phyloP scores from a whole-genome alignment of 2,113 vertebrate genomes.

The Indicator maculatus region DNA sequence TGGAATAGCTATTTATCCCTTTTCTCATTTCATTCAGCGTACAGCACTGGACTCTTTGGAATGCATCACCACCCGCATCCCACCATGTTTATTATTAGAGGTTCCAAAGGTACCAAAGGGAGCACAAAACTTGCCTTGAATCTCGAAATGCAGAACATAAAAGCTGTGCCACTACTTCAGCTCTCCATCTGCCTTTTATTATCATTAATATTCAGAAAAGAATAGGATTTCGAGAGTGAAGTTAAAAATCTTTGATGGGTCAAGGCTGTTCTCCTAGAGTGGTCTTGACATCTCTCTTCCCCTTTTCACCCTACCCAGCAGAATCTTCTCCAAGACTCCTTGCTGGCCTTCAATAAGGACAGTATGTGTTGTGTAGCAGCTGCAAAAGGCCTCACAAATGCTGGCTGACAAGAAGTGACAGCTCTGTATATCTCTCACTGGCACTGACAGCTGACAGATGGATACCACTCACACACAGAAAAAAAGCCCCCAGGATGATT shows the following conservation, averaged over 20 bases:
- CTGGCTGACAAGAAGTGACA: conserved; percentile 93
- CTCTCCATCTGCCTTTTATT: conserved; percentile 45
- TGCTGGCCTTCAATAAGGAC: conserved; percentile 82
- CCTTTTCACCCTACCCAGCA: conserved; percentile 52
- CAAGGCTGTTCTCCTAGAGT: conserved; percentile 40
- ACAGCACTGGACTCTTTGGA: conserved; percentile 1
- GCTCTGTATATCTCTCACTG: conserved; percentile 93
- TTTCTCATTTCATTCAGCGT: conserved; percentile 1
- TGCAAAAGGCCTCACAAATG: conserved; percentile 91
- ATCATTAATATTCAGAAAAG: conserved; percentile 46
- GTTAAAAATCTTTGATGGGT: conserved; percentile 55
- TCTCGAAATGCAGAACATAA: neutral
- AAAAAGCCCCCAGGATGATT: conserved; percentile 92
- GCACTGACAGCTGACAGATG: conserved; percentile 99
- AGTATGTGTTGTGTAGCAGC: conserved; percentile 84
- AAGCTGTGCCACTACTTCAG: neutral
- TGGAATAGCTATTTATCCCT: neutral
- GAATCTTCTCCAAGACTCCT: conserved; percentile 71
- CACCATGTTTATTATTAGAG: conserved; percentile 4
- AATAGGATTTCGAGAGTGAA: conserved; percentile 17
- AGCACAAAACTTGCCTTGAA: neutral
- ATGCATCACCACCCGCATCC: neutral
- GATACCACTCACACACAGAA: conserved; percentile 96
- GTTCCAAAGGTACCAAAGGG: conserved; percentile 27
- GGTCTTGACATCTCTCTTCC: conserved; percentile 60